Evolutionary conservation across 2,113 vertebrate species (phyloP).

Genomic region (Xenopus laevis): DNA sequence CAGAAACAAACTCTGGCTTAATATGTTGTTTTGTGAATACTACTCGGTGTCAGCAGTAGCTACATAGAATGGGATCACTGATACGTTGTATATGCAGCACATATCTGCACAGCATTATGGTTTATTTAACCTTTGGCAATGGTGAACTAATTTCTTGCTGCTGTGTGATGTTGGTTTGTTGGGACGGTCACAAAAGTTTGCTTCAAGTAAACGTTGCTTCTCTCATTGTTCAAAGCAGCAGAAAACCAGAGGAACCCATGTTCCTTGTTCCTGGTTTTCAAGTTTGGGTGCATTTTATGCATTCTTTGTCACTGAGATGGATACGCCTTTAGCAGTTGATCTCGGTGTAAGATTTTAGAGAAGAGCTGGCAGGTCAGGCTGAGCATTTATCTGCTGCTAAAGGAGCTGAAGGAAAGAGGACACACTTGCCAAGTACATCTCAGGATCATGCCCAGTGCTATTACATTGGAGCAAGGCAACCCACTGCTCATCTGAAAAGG

Average conservation of each 20-base stretch:
- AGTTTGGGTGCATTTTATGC: constrained; percentile 72
- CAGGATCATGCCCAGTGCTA: constrained; percentile 19
- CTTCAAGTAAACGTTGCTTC: constrained; percentile 37
- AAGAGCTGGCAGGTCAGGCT: constrained; percentile 14
- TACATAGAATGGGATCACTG: background rate
- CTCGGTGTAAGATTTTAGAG: constrained; percentile 57
- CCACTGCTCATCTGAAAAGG: constrained; percentile 22
- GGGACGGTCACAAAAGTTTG: constrained; percentile 42
- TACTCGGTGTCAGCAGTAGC: background rate
- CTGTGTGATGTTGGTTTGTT: constrained; percentile 20
- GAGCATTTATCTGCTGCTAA: background rate
- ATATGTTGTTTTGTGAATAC: background rate
- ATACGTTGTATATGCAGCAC: background rate
- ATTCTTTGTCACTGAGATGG: constrained; percentile 70
- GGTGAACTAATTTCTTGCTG: background rate
- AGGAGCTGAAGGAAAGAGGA: background rate
- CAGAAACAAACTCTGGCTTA: background rate
- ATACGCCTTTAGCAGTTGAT: constrained; percentile 62
- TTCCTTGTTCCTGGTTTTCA: constrained; percentile 75
- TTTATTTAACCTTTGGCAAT: constrained; percentile 27
- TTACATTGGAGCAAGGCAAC: constrained; percentile 10
- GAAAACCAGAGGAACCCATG: constrained; percentile 47
- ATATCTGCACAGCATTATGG: background rate
- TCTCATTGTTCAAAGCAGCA: constrained; percentile 45
- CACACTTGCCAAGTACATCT: background rate